Evolutionary conservation across 2,888 invertebrate species (phyloP), one percentile per base, ranked within the genome.

Genomic region (Sesia apiformis): DNA sequence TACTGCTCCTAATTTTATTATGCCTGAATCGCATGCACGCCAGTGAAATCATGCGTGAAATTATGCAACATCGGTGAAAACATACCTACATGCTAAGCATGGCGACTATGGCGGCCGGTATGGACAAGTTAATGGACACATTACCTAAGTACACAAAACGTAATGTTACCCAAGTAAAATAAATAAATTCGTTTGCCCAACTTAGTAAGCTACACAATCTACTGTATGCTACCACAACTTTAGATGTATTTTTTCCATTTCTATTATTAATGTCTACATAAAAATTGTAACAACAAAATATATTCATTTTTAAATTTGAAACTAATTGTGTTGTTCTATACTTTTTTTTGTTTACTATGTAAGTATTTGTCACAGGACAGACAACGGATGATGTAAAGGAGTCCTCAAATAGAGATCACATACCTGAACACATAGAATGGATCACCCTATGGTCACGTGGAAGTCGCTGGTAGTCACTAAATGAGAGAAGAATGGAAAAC

Each of bases 11-110:
- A 23, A 8, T 23, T 23, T 23, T 23, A 46, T 46, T 46, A 46
- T 7, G 46, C 23, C 62, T 63, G 58, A 61, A 62, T 23, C 65
- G 60, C 64, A 63, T 59, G 63, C 63, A 58, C 67, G 7, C 51
- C 6, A 62, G 64, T 62, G 71, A 67, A 76, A 66, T 66, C 74
- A 72, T 70, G 76, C 73, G 70, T 68, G 61, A 64, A 77, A 78
- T 78, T 79, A 78, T 74, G 79, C 78, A 78, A 80, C 63, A 56
- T 23, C 56, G 73, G 79, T 76, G 79, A 78, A 79, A 79, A 74
- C 74, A 61, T 64, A 55, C 57, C 41, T 43, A 49, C 54, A 41
- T 39, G 54, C 42, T n/a, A 43, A 5, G 23, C 23, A 46, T 46
- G 46, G 46, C 46, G 8, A 46, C 8, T 46, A 46, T 46, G 46